These are phyloP conservation scores for Tragelaphus buxtoni DNA, from an alignment of 2,113 vertebrate genomes.

Conservation along the genomic window DNA sequence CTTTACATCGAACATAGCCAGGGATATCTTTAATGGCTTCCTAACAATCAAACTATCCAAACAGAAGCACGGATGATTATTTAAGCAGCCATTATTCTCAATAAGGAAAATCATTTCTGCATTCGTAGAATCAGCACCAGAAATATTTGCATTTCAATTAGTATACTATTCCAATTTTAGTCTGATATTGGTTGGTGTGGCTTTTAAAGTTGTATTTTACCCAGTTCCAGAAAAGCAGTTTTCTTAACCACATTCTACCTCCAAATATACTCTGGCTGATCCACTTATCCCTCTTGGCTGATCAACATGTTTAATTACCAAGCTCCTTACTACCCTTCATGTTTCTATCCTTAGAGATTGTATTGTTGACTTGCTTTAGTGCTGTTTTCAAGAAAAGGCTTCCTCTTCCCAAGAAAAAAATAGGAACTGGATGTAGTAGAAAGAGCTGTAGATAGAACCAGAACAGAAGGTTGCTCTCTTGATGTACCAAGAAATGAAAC, in stretches of 20 bases:
- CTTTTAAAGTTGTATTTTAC: background rate
- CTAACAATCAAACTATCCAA: background rate
- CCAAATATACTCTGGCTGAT: background rate
- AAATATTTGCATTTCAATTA: constrained; percentile 18
- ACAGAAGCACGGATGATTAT: background rate
- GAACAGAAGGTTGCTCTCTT: background rate
- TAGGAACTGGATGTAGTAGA: background rate
- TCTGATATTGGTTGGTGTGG: background rate
- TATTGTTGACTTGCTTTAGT: background rate
- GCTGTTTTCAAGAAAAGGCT: background rate
- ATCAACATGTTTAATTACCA: background rate
- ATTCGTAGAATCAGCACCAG: background rate
- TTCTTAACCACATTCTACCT: background rate
- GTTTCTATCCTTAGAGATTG: background rate
- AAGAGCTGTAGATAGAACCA: background rate
- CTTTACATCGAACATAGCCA: background rate
- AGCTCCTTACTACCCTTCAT: fast-evolving
- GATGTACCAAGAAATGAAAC: background rate
- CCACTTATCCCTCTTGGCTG: background rate
- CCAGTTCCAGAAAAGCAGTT: background rate
- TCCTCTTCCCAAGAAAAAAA: background rate
- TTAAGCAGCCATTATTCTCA: background rate
- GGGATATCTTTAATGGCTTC: background rate
- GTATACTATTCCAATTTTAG: background rate
- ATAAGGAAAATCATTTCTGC: background rate